Base-by-base conservation (phyloP, 2,888 invertebrate genomes). In the Terebella lapidaria region DNA sequence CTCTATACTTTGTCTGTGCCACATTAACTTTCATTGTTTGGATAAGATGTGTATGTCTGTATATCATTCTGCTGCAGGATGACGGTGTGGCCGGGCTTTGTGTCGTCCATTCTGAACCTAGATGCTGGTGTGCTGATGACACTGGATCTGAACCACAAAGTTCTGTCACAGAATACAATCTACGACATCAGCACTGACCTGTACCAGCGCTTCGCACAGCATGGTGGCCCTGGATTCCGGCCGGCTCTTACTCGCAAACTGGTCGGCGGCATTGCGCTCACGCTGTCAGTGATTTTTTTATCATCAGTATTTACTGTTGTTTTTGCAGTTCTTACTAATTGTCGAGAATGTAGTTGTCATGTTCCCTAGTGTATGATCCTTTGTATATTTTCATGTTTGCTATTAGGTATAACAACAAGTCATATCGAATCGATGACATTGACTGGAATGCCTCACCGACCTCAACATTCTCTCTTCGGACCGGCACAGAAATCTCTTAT, bases 361-460 rank as follows among this genome's bases (percentile, higher is more conserved):
- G n/a, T n/a, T n/a, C n/a, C n/a, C n/a, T n/a, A n/a, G n/a, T n/a
- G n/a, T n/a, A n/a, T n/a, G n/a, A n/a, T n/a, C n/a, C n/a, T n/a
- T n/a, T n/a, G n/a, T n/a, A 25, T 10, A 4, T 46, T 22, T 27
- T 2, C 47, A 20, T 10, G 5, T 27, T 57, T 25, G 51, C 28
- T 49, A 59, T 0, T 49, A 79, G 89, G 1, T 95, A 96, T 74
- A 96, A 95, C 76, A 93, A 94, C 76, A 89, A 88, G 69, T 87
- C 90, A 0, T 95, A 95, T 76, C 80, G 89, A 35, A 86, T 96
- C 10, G 92, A 94, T 75, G 91, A 91, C 64, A 87, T 97, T 24
- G 86, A 86, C 22, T 93, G 91, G 84, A 84, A 88, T 0, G 83
- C 85, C 77, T 87, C 82, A 29, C 94, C 95, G 0, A 77, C 71